Percentiles rank a stretch among this genome's conserved stretches.
Conservation (phyloP, 2,797 vertebrate genomes). For the Onychomys torridus region DNA sequence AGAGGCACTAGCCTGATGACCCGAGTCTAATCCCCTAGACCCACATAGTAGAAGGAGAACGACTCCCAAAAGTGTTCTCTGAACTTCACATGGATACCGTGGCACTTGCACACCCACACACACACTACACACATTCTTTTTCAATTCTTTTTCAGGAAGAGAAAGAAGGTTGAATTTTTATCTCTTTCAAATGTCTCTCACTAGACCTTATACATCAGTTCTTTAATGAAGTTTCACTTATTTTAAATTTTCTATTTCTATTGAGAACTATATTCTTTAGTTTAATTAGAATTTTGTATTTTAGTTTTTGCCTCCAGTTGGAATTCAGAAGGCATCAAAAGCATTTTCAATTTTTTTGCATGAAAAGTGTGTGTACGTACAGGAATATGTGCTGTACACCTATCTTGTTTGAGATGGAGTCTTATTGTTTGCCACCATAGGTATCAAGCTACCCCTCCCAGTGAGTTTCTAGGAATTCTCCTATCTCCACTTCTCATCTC, state of each 20-base stretch:
- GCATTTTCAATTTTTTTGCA: slow-evolving; percentile 26
- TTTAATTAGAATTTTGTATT: slow-evolving; percentile 63
- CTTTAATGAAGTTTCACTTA: slow-evolving; percentile 58
- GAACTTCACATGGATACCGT: neutral
- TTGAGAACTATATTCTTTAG: slow-evolving; percentile 16
- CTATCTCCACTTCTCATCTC: neutral
- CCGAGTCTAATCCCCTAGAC: neutral
- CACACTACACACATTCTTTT: neutral
- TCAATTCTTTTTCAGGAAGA: slow-evolving; percentile 19
- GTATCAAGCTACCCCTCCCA: neutral
- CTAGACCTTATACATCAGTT: slow-evolving; percentile 55
- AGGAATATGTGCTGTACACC: neutral
- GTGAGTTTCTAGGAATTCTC: neutral
- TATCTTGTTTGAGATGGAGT: neutral
- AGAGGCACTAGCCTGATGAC: neutral
- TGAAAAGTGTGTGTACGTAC: neutral
- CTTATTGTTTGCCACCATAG: neutral
- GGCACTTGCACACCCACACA: neutral
- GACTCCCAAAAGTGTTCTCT: neutral
- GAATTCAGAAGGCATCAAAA: slow-evolving; percentile 63
- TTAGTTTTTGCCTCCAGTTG: slow-evolving; percentile 50
- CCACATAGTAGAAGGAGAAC: neutral
- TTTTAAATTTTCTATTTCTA: slow-evolving; percentile 56
- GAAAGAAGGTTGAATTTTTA: slow-evolving; percentile 56
- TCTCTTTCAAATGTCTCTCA: slow-evolving; percentile 52